Evolutionary conservation across 2,888 invertebrate genomes (phyloP), one percentile per base, ranked within the genome.

Genomic region (Drosophila neoperkinsi): DNA sequence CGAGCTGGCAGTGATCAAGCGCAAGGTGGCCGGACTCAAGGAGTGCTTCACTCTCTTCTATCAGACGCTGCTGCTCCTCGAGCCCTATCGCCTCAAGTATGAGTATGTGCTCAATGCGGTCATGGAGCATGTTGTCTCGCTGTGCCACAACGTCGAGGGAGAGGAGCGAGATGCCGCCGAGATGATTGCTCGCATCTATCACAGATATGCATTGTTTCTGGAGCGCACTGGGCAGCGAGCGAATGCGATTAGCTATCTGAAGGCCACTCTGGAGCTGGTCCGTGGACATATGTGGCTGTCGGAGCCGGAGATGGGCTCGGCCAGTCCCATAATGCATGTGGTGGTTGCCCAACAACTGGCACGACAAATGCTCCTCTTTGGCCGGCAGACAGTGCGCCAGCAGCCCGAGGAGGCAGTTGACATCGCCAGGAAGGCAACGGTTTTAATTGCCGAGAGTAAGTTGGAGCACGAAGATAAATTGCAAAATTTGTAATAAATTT

Each of bases 181-280:
- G 50, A 77, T 80, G 49, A 83, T 91, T 25, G 81, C 91, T 0
- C 83, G 90, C 46, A 91, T 92, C 55, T 91, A 86, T 61, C 81
- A 80, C 36, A 79, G 76, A 4, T 91, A 85, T 36, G 91, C 84
- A 11, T 33, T 58, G 6, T 83, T 81, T 34, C 71, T 86, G 49
- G 74, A 81, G 6, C 63, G 69, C 6, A 71, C 50, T 0, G 82
- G 78, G 0, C 71, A 79, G 51, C 58, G 77, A 0, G 64, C 33
- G 3, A 72, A 61, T 30, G 82, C 89, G 5, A 84, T 90, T 1
- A 64, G 56, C 18, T 92, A 87, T 64, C 62, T 91, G 18, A 68
- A 85, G 56, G 71, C 79, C 7, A 78, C 91, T 0, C 72, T 91
- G 53, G 52, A 65, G 13, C 73, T 92, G 62, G 81, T 82, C 3